These are phyloP conservation scores for Phalloptychus januarius DNA, from an alignment of 2,797 vertebrate species.

Conservation along the genomic window DNA sequence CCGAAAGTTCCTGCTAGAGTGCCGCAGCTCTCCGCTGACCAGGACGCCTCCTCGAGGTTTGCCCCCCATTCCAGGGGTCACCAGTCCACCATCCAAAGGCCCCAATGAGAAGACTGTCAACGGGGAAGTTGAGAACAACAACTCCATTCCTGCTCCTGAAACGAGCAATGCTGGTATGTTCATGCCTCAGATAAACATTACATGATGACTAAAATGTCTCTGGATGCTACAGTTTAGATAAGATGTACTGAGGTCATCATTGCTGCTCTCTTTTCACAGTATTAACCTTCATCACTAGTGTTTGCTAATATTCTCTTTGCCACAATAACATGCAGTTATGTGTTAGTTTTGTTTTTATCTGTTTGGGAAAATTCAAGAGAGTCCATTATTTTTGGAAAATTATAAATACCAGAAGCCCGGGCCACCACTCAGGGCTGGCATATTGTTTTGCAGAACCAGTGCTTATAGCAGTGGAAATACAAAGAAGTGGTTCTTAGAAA, in stretches of 20 bases:
- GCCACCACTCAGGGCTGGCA: neutral
- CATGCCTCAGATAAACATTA: slow-evolving; percentile 9
- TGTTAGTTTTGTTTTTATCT: neutral
- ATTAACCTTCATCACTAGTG: neutral
- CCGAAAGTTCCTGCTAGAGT: slow-evolving; percentile 90
- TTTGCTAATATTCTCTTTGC: neutral
- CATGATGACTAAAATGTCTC: neutral
- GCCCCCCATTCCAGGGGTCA: slow-evolving; percentile 91
- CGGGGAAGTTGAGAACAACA: slow-evolving; percentile 63
- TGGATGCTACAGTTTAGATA: neutral
- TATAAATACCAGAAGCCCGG: neutral
- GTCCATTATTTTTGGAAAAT: neutral
- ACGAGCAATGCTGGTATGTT: slow-evolving; percentile 71
- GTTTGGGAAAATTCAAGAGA: neutral
- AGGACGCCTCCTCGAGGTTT: slow-evolving; percentile 87
- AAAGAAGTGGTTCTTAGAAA: neutral
- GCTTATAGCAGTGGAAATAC: neutral
- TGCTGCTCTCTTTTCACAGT: neutral
- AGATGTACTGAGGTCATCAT: neutral
- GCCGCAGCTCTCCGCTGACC: slow-evolving; percentile 89
- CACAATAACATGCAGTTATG: neutral
- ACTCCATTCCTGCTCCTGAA: slow-evolving; percentile 46
- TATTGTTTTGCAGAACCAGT: neutral
- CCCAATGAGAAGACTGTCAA: slow-evolving; percentile 49
- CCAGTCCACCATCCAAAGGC: slow-evolving; percentile 73